Base-by-base conservation (phyloP, 2,797 vertebrate genomes). In the Rachycentron canadum region DNA sequence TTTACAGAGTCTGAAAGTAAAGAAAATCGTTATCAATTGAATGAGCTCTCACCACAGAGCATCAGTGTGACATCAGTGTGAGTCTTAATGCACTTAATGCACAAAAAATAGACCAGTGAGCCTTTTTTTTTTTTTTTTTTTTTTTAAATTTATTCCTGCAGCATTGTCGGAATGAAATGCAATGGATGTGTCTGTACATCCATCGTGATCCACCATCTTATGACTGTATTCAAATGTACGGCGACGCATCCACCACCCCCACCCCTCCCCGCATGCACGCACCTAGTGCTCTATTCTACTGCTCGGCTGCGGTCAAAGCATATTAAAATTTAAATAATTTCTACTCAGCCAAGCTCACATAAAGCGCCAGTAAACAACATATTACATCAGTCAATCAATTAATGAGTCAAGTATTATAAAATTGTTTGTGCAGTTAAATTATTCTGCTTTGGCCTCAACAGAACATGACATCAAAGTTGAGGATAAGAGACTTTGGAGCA, bases 281-380 rank as follows among this genome's bases (percentile, higher is more conserved):
- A 65, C n/a, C 65, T 41, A 43, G 41, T 19, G 21, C 58, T 66
- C 49, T 7, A 45, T 38, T 57, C n/a, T 25, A 3, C 70, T 53
- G 56, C 55, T 65, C 62, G 47, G 57, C 69, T 70, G 59, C 14
- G 49, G 60, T 65, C 36, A 21, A 38, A 55, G 40, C 41, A 30
- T 40, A 77, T 78, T 68, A 56, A 79, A 76, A 80, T 76, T 43
- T 57, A 16, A 74, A 84, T 71, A 16, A 71, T 70, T 76, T 66
- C 4, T 34, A 55, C 64, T 73, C 52, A 41, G 6, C n/a, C 47
- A 41, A 45, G 52, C 30, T 64, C 7, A 14, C 41, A 49, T 9
- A n/a, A 2, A n/a, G 21, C 59, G 56, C 14, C 41, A 64, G 32
- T 17, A 73, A 61, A 78, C 26, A 70, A 75, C 21, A 40, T n/a